Conservation (phyloP, 2,888 invertebrate genomes). For the Caenorhabditis zanzibari region DNA sequence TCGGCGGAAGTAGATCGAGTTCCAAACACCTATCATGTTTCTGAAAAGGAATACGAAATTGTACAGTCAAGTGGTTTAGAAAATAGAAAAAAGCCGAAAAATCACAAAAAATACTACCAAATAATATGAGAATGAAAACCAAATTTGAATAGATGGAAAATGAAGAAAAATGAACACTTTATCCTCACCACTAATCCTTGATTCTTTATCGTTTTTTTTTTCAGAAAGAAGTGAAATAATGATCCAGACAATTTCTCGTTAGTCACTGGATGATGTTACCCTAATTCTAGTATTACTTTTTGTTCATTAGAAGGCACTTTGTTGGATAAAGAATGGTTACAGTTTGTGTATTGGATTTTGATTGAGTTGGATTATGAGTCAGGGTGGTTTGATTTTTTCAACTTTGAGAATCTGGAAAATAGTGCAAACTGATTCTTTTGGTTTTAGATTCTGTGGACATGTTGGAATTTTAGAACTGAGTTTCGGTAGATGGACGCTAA, state of each 20-base stretch:
- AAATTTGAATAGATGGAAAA: too few species aligned
- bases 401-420: not conserved
- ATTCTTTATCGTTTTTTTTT: not conserved
- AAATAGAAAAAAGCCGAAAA: not conserved
- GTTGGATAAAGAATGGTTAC: not conserved
- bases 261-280: constrained; percentile 3
- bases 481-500: too few species aligned
- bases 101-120: too few species aligned
- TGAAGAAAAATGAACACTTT: too few species aligned
- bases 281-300: not conserved
- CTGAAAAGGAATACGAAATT: too few species aligned
- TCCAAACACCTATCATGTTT: constrained; percentile 51
- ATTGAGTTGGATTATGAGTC: constrained; percentile 2
- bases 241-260: constrained; percentile 12
- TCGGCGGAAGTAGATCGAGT: constrained; percentile 54
- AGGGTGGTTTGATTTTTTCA: too few species aligned
- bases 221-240: not conserved
- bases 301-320: not conserved
- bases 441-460: not conserved
- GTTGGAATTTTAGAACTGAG: not conserved
- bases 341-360: constrained; percentile 4
- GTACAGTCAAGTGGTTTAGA: not conserved
- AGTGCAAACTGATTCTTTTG: too few species aligned
- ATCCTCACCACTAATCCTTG: constrained; percentile 2
- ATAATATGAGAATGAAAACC: not conserved